Evolutionary conservation across 2,113 vertebrate genomes (phyloP).

Genomic region (Sinocyclocheilus rhinocerous): DNA sequence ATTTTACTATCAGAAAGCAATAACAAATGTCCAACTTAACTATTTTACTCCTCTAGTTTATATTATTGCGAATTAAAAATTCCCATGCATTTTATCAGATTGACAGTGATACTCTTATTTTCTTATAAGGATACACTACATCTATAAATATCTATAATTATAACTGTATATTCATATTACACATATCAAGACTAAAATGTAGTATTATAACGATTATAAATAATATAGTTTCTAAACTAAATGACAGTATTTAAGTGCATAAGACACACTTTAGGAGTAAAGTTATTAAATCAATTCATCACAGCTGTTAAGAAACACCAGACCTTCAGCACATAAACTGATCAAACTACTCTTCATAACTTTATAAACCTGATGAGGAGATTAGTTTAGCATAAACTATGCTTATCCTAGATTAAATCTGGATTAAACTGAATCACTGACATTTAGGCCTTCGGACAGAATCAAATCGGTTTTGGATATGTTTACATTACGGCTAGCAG

Average conservation of each 20-base stretch:
- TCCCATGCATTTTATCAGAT: background rate
- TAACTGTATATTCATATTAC: background rate
- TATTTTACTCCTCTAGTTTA: background rate
- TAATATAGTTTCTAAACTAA: background rate
- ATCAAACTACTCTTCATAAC: no score
- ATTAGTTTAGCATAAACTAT: no score
- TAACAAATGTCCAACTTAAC: background rate
- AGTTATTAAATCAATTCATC: background rate
- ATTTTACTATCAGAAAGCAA: background rate
- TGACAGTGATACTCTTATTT: background rate
- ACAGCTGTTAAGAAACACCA: slow-evolving; percentile 22
- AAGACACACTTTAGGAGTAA: background rate
- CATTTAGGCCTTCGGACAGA: no score
- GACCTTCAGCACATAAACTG: no score
- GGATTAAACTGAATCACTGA: no score
- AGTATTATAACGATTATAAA: background rate
- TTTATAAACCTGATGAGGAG: no score
- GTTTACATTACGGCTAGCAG: slow-evolving; percentile 41
- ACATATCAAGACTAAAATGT: background rate
- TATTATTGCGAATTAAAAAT: background rate
- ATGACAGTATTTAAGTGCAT: background rate
- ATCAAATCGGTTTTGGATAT: slow-evolving; percentile 10
- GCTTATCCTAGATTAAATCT: no score
- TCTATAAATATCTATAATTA: background rate
- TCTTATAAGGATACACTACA: background rate